phyloP scores from a whole-genome alignment of 2,888 invertebrate genomes.

The Hypselothyrea guttata region DNA sequence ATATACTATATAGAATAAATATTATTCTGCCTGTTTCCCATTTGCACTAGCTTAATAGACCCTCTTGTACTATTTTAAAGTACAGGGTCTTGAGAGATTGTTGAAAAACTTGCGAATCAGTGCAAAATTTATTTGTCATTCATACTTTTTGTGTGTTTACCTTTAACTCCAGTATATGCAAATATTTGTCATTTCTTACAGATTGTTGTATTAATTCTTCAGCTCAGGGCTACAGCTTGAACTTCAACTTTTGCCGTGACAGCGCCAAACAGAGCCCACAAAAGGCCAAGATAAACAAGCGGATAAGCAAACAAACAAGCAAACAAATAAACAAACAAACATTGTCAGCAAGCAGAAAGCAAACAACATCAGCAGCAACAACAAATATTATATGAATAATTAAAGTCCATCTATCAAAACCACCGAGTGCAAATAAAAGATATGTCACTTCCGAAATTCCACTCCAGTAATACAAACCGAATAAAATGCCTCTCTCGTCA shows the following conservation, averaged over 20 bases:
- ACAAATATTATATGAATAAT: constrained; percentile 60
- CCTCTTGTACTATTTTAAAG: no score
- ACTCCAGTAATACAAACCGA: no score
- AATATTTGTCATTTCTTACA: constrained; percentile 24
- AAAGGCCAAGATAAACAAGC: constrained; percentile 7
- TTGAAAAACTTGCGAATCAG: no score
- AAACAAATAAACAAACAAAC: constrained; percentile 36
- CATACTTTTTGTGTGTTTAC: no score
- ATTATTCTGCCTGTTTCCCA: no score
- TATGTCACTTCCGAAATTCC: neutral
- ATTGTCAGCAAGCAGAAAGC: constrained; percentile 25
- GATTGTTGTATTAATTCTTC: neutral
- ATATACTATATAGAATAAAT: no score
- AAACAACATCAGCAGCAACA: constrained; percentile 30
- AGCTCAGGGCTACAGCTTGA: constrained; percentile 27
- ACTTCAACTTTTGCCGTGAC: constrained; percentile 49
- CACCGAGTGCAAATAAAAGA: neutral
- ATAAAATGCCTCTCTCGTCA: no score
- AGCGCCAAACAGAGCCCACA: constrained; percentile 8
- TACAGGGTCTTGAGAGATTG: no score
- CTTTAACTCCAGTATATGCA: no score
- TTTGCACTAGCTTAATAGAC: no score
- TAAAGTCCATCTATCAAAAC: constrained; percentile 25
- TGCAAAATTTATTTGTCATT: no score
- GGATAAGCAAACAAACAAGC: constrained; percentile 34